Conservation (phyloP, 2,888 invertebrate species). For the Andrena bucephala region DNA sequence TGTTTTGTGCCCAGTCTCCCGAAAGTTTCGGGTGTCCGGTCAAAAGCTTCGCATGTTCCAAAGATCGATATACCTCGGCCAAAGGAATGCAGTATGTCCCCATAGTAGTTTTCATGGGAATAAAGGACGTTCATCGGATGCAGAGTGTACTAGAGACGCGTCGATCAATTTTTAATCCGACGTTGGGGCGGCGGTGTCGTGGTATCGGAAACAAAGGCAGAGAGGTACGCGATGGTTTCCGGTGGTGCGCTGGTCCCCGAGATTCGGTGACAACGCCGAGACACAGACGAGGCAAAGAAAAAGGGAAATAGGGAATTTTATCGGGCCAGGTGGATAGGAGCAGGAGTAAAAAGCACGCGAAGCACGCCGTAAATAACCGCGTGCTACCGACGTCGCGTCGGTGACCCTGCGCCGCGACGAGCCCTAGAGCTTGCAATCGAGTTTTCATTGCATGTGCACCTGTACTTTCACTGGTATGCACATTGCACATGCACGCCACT, state of each 20-base stretch:
- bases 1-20: not conserved
- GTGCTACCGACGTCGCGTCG: conserved; percentile 33
- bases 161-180: conserved; percentile 62
- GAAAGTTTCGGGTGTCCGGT: not conserved
- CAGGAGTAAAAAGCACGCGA: conserved; percentile 60
- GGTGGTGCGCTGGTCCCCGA: conserved; percentile 3
- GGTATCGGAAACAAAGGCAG: conserved; percentile 54
- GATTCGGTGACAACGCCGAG: conserved; percentile 37
- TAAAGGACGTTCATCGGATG: conserved; percentile 2
- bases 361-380: conserved; percentile 69
- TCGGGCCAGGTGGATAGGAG: conserved; percentile 46
- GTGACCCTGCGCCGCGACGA: conserved; percentile 37
- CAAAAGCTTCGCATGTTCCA: not conserved
- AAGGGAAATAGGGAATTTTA: conserved; percentile 50
- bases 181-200: conserved; percentile 27
- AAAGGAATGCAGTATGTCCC: not conserved
- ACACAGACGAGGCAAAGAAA: conserved; percentile 28
- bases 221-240: conserved; percentile 34
- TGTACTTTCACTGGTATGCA: conserved; percentile 44
- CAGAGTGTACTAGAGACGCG: not conserved
- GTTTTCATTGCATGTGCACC: conserved; percentile 56
- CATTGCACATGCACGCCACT: conserved; percentile 30
- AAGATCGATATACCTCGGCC: not conserved
- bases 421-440: conserved; percentile 53
- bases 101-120: conserved; percentile 8